Percentiles rank a stretch among this genome's conserved stretches.
These are phyloP conservation scores for Bicyclus anynana DNA, from an alignment of 1,140 invertebrate species.

Conservation along the genomic window DNA sequence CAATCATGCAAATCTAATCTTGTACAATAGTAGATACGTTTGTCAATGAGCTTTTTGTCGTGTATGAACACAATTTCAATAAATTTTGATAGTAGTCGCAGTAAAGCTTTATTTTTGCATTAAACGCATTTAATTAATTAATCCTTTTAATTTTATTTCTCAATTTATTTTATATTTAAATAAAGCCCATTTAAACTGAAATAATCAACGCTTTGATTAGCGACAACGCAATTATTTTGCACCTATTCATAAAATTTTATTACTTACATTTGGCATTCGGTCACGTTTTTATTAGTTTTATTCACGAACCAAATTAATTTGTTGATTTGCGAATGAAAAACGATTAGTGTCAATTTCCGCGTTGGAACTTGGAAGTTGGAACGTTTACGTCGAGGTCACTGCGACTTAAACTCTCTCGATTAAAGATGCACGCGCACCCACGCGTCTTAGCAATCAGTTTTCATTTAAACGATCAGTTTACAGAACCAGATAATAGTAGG, in stretches of 20 bases:
- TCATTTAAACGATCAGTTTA: conserved; percentile 10
- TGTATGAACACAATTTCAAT: no score
- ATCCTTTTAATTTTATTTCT: not conserved
- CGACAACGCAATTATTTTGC: no score
- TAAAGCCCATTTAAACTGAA: not conserved
- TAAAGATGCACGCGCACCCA: conserved; percentile 26
- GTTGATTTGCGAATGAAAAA: conserved; percentile 29
- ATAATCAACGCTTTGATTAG: no score
- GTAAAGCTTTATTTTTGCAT: no score
- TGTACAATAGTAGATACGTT: no score
- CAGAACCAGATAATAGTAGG: not conserved
- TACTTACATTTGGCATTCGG: conserved; percentile 5
- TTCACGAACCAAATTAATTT: conserved; percentile 32
- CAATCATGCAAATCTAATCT: no score
- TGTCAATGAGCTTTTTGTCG: no score
- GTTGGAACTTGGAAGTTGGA: conserved; percentile 29
- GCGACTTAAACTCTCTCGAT: conserved; percentile 29
- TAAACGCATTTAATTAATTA: no score
- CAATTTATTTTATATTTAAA: not conserved
- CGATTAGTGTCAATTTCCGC: conserved; percentile 47
- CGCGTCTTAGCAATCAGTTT: conserved; percentile 16
- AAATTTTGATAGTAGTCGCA: no score
- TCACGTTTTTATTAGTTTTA: conserved; percentile 20
- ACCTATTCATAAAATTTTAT: not conserved
- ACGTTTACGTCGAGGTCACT: conserved; percentile 42